phyloP scores from a whole-genome alignment of 2,888 invertebrate species.

The Nematopogon swammerdamellus region DNA sequence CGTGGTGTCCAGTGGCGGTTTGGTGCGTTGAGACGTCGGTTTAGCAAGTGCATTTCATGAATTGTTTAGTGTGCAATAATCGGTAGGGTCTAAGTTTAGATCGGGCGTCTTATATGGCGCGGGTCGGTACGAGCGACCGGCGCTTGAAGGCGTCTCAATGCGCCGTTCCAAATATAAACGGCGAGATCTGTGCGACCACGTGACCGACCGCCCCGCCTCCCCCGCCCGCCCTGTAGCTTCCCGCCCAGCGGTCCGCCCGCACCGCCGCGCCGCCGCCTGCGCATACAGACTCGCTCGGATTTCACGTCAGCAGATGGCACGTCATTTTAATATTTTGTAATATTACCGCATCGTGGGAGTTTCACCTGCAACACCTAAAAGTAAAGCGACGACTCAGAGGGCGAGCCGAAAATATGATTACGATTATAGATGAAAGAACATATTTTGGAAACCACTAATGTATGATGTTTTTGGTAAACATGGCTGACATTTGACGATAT shows the following conservation, averaged over 20 bases:
- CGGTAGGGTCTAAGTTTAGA: slow-evolving; percentile 42
- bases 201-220: slow-evolving; percentile 34
- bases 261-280: slow-evolving; percentile 38
- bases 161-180: slow-evolving; percentile 44
- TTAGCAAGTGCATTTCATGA: not conserved
- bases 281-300: slow-evolving; percentile 49
- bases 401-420: no score
- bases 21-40: not conserved
- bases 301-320: not conserved
- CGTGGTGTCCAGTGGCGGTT: not conserved
- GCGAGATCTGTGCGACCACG: not conserved
- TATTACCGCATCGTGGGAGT: not conserved
- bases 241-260: slow-evolving; percentile 44
- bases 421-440: no score
- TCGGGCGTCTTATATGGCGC: slow-evolving; percentile 47
- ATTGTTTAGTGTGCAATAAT: not conserved
- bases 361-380: not conserved
- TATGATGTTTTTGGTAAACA: no score
- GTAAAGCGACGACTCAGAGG: no score
- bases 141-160: slow-evolving; percentile 18
- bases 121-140: slow-evolving; percentile 37
- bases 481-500: not conserved
- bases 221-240: slow-evolving; percentile 24
- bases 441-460: no score
- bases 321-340: no score